These are phyloP conservation scores for Synodontis membranacea DNA, from an alignment of 2,113 vertebrate species.

Conservation along the genomic window DNA sequence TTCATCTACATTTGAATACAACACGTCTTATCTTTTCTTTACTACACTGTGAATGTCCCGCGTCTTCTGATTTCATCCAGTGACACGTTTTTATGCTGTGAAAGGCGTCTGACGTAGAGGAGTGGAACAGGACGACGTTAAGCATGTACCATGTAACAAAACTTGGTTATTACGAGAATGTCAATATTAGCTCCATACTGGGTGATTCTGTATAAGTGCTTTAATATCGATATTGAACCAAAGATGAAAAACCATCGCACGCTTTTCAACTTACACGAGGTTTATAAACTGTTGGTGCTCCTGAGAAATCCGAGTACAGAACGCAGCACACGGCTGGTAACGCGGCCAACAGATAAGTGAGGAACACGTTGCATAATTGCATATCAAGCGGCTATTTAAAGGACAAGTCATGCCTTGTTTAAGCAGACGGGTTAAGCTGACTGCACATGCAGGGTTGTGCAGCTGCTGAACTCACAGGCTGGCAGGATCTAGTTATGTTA, in stretches of 20 bases:
- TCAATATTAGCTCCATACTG: not conserved
- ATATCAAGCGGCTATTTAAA: not conserved
- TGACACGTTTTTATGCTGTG: not conserved
- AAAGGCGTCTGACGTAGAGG: not conserved
- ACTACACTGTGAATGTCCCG: no score
- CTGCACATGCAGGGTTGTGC: not conserved
- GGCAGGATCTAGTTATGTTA: not conserved
- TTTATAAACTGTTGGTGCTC: not conserved
- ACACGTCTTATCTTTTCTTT: no score
- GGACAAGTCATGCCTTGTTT: not conserved
- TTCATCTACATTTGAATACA: no score
- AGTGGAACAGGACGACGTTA: not conserved
- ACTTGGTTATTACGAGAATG: not conserved
- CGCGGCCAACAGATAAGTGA: not conserved
- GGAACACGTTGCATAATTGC: not conserved
- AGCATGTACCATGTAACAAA: not conserved
- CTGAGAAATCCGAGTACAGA: no score
- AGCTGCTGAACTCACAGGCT: not conserved
- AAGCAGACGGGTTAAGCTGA: not conserved
- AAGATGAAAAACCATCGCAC: not conserved
- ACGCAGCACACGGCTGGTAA: not conserved
- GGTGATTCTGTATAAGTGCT: not conserved
- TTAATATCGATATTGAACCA: not conserved
- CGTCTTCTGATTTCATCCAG: not conserved
- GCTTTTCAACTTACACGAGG: not conserved